Conservation (phyloP, 2,797 vertebrate species). For the Siniperca obscura region DNA sequence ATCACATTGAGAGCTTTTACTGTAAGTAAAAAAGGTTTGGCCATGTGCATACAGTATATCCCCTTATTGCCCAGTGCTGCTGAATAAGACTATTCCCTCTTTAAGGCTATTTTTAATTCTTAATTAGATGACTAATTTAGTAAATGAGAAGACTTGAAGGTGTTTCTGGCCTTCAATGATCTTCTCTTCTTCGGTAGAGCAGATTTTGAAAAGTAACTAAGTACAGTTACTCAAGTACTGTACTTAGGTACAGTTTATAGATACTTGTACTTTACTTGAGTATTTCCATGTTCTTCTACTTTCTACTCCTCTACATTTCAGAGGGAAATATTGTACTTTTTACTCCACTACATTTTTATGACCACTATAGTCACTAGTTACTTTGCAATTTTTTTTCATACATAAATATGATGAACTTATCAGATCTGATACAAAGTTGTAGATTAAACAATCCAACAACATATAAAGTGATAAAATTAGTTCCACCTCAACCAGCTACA, state of each 20-base stretch:
- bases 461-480: too few relatives aligned
- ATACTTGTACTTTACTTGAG: not conserved
- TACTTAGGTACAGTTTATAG: not conserved
- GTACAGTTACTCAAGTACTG: not conserved
- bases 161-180: conserved; percentile 11
- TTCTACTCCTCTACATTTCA: not conserved
- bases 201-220: not conserved
- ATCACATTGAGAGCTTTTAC: conserved; percentile 44
- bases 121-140: conserved; percentile 37
- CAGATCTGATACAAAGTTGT: too few relatives aligned
- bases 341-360: not conserved
- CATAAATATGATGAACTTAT: too few relatives aligned
- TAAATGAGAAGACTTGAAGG: conserved; percentile 22
- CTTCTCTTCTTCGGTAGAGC: not conserved
- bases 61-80: not conserved
- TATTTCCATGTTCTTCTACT: not conserved
- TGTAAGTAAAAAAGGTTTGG: conserved; percentile 25
- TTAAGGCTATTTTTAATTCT: conserved; percentile 12
- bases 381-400: too few relatives aligned
- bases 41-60: not conserved
- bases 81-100: conserved; percentile 18
- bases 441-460: too few relatives aligned
- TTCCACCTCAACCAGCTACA: too few relatives aligned
- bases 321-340: not conserved
- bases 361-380: not conserved